Evolutionary conservation across 2,113 vertebrate genomes (phyloP).

Genomic region (Chlamydotis undulata): DNA sequence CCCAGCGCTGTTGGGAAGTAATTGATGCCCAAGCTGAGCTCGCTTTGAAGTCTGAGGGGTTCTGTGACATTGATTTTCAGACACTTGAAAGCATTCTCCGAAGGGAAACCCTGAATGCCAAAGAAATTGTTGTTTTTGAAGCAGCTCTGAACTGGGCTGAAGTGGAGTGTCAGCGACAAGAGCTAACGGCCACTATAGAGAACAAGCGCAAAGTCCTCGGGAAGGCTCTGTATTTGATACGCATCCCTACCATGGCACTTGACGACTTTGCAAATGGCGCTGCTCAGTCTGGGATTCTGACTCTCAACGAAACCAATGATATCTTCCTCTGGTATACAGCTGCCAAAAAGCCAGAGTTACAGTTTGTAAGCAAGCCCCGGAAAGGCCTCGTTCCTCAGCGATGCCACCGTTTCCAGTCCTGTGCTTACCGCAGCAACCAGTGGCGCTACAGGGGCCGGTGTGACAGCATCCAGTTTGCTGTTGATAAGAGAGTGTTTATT

Average conservation of each 20-base stretch:
- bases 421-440: constrained; percentile 97
- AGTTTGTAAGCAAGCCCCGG: constrained; percentile 90
- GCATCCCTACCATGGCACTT: constrained; percentile 93
- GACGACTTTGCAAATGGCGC: constrained; percentile 97
- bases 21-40: constrained; percentile 96
- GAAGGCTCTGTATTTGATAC: constrained; percentile 91
- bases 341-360: constrained; percentile 91
- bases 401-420: constrained; percentile 97
- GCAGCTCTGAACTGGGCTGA: constrained; percentile 94
- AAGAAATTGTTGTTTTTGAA: constrained; percentile 97
- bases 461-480: constrained; percentile 97
- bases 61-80: constrained; percentile 96
- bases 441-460: constrained; percentile 96
- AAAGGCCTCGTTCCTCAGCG: constrained; percentile 91
- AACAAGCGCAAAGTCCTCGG: constrained; percentile 95
- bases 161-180: constrained; percentile 92
- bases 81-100: constrained; percentile 95
- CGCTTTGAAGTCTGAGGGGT: constrained; percentile 94
- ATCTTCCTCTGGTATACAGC: constrained; percentile 99
- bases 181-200: constrained; percentile 86
- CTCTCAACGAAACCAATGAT: constrained; percentile 95
- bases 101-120: constrained; percentile 96
- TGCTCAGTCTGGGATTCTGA: constrained; percentile 93
- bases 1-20: constrained; percentile 98
- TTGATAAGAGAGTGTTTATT: constrained; percentile 94